Conservation (phyloP, 1,140 invertebrate genomes). For the Pseudomyrmex flavicornis region DNA sequence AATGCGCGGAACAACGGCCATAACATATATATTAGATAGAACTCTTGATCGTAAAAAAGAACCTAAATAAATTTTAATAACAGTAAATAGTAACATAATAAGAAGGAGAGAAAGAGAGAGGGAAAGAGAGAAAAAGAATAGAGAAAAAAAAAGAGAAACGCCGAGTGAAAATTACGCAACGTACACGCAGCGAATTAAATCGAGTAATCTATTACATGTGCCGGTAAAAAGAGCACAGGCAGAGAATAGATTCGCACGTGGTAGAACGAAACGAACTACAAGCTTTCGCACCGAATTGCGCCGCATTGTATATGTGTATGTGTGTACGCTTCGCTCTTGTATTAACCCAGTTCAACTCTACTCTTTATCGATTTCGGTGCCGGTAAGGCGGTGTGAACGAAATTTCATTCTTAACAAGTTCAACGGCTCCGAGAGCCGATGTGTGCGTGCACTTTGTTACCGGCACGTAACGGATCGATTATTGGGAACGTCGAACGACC, state of each 20-base stretch:
- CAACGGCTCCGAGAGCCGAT: slow-evolving; percentile 47
- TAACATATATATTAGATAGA: too few species aligned
- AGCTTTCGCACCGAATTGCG: slow-evolving; percentile 39
- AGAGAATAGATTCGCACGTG: slow-evolving; percentile 30
- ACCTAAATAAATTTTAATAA: slow-evolving; percentile 9
- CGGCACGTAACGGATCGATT: slow-evolving; percentile 67
- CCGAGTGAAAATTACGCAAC: slow-evolving; percentile 35
- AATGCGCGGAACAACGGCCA: too few species aligned
- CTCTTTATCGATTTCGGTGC: slow-evolving; percentile 69
- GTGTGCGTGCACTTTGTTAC: slow-evolving; percentile 61
- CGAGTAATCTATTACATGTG: slow-evolving; percentile 50
- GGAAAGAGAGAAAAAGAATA: background rate
- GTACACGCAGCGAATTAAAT: slow-evolving; percentile 53
- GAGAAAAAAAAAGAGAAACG: background rate
- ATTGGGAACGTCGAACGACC: slow-evolving; percentile 54
- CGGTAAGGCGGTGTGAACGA: slow-evolving; percentile 68
- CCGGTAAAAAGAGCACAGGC: slow-evolving; percentile 35
- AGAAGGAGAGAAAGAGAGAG: too few species aligned
- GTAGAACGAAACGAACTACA: slow-evolving; percentile 45
- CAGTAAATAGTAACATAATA: too few species aligned
- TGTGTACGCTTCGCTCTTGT: slow-evolving; percentile 38
- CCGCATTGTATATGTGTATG: background rate
- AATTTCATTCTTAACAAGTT: slow-evolving; percentile 74
- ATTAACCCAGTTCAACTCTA: slow-evolving; percentile 68
- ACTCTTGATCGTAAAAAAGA: background rate